A percentile compares a stretch with the other conserved stretches of the same genome.
Conservation (phyloP, 2,888 invertebrate species). For the Sesia apiformis region DNA sequence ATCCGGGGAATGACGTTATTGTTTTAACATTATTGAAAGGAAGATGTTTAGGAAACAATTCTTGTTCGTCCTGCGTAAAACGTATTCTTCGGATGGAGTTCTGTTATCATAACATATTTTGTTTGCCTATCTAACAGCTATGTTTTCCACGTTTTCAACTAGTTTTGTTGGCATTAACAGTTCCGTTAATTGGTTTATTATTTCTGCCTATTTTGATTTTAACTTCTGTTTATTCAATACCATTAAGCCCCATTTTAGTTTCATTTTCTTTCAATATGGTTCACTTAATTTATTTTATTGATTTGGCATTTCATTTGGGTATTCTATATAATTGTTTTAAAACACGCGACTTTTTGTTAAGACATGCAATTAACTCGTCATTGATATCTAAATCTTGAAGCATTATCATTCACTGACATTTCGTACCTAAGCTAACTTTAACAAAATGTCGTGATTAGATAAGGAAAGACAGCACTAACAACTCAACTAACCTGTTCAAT, state of each 20-base stretch:
- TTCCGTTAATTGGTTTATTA: slow-evolving; percentile 43
- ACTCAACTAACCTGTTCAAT: slow-evolving; percentile 44
- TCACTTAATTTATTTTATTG: no score
- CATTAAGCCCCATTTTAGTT: not conserved
- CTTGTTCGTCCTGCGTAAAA: slow-evolving; percentile 41
- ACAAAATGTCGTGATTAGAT: not conserved
- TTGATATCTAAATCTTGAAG: no score
- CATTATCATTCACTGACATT: no score
- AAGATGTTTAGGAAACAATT: slow-evolving; percentile 68
- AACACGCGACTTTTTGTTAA: no score
- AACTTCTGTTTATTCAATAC: not conserved
- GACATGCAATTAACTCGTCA: no score
- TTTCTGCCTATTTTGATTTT: slow-evolving; percentile 10
- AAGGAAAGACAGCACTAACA: slow-evolving; percentile 29
- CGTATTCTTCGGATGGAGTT: slow-evolving; percentile 68
- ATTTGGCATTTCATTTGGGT: no score
- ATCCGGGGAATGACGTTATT: slow-evolving; percentile 53
- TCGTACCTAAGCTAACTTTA: not conserved
- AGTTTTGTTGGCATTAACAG: slow-evolving; percentile 30
- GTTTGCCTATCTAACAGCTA: slow-evolving; percentile 64
- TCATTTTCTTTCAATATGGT: not conserved
- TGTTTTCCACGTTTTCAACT: slow-evolving; percentile 52
- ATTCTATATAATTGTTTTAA: no score
- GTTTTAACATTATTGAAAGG: slow-evolving; percentile 51
- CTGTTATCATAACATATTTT: slow-evolving; percentile 70